Evolutionary conservation across 2,113 vertebrate genomes (phyloP), one percentile per base, ranked within the genome.

Genomic region (Microtus oregoni): DNA sequence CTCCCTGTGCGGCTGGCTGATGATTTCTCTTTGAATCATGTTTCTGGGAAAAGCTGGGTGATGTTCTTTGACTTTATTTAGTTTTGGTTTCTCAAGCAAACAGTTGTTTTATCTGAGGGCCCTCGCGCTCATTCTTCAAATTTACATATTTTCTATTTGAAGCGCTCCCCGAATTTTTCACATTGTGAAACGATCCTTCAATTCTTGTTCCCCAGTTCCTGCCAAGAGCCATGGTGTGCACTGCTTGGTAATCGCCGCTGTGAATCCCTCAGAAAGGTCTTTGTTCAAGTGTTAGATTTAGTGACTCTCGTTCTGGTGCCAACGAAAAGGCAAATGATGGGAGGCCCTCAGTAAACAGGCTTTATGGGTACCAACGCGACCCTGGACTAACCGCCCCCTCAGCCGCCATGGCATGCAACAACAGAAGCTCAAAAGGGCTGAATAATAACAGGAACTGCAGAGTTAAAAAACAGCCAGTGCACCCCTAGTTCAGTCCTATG

Each of bases 221-320:
- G 97, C 97, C 97, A 97, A 97, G 95, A 97, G 73, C 92, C 17
- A 1, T 95, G 89, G 92, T 96, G 96, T 96, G 97, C 77, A 92
- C 96, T 94, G 73, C 94, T 97, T 89, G 77, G 92, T 96, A 96
- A 97, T 91, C 85, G 92, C 95, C 76, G 86, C 94, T 89, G 92
- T 87, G 95, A 65, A 96, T 94, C 47, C 55, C 94, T 96, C 96
- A 95, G 82, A 97, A 96, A 96, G 78, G 94, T 91, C 86, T 95
- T 97, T 97, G 96, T 97, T 97, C 97, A 91, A 96, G 91, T 55
- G 82, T 95, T 95, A 96, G 95, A 98, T 97, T 97, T 96, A 97
- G 91, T 96, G 95, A 95, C 95, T 96, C 92, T 79, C 76, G 94
- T 96, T 97, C 92, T 96, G 81, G 89, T 86, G 76, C 94, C 96